A percentile compares a stretch with the other conserved stretches of the same genome.
These are phyloP conservation scores for Lithobates pipiens DNA, from an alignment of 2,797 vertebrate species.

Conservation along the genomic window DNA sequence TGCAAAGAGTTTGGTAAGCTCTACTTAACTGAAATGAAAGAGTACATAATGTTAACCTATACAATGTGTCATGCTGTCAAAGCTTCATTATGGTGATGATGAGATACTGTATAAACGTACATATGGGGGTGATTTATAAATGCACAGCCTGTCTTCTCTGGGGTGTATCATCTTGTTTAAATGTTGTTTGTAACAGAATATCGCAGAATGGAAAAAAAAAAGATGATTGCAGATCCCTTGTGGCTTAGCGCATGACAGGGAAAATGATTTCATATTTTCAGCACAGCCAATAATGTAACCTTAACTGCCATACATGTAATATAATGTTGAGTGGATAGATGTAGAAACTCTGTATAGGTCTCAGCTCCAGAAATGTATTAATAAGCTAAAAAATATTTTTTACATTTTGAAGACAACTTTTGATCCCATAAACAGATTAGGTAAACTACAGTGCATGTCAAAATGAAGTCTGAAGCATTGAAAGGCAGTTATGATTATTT, in stretches of 20 bases:
- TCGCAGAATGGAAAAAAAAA: slow-evolving; percentile 45
- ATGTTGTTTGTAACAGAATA: slow-evolving; percentile 39
- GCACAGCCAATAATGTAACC: slow-evolving; percentile 1
- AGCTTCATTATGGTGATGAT: slow-evolving; percentile 14
- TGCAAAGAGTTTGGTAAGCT: slow-evolving; percentile 19
- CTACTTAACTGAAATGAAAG: slow-evolving; percentile 20
- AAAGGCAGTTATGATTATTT: background rate
- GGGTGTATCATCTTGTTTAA: slow-evolving; percentile 31
- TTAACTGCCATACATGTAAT: slow-evolving; percentile 15
- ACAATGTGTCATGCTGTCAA: slow-evolving; percentile 45
- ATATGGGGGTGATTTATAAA: slow-evolving; percentile 44
- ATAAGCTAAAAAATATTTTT: background rate
- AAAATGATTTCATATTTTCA: slow-evolving; percentile 42
- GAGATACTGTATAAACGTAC: slow-evolving; percentile 20
- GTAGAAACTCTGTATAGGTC: background rate
- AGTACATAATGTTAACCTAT: slow-evolving; percentile 17
- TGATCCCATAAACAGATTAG: background rate
- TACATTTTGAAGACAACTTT: background rate
- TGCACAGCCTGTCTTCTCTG: slow-evolving; percentile 15
- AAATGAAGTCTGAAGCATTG: no score
- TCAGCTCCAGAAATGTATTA: background rate
- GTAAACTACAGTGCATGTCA: background rate
- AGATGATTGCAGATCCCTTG: slow-evolving; percentile 45
- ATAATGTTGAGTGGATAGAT: background rate
- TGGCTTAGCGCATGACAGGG: slow-evolving; percentile 14